Evolutionary conservation across 1,140 invertebrate species (phyloP).

Genomic region (Trialeurodes vaporariorum): DNA sequence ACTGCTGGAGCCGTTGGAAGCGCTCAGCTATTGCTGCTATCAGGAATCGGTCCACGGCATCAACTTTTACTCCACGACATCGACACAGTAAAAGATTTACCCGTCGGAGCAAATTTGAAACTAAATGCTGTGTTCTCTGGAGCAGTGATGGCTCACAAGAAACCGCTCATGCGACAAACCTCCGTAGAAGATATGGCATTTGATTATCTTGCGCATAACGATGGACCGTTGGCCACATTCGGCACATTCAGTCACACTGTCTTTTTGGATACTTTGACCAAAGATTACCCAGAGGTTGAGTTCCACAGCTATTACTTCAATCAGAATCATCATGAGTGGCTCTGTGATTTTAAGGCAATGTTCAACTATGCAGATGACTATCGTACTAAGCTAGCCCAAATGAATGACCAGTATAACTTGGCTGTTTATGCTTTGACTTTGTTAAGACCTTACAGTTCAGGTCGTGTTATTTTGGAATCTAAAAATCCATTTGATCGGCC

Average conservation of each 20-base stretch:
- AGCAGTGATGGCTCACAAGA: conserved; percentile 14
- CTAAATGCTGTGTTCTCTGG: conserved; percentile 30
- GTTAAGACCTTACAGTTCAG: conserved; percentile 67
- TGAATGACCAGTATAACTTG: background rate
- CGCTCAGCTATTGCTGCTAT: conserved; percentile 72
- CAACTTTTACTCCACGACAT: conserved; percentile 58
- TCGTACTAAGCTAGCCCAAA: background rate
- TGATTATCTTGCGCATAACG: conserved; percentile 6
- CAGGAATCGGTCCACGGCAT: conserved; percentile 64
- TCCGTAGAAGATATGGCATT: background rate
- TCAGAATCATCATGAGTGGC: conserved; percentile 1
- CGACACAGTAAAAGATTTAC: conserved; percentile 47
- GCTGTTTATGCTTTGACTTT: conserved; percentile 42
- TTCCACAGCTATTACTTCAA: conserved; percentile 8
- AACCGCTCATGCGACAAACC: conserved; percentile 23
- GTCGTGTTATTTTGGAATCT: conserved; percentile 63
- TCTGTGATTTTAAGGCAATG: background rate
- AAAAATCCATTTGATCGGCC: conserved; percentile 58
- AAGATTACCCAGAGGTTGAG: conserved; percentile 4
- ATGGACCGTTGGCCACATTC: conserved; percentile 10
- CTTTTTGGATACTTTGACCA: conserved; percentile 7
- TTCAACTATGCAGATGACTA: background rate
- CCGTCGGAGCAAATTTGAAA: conserved; percentile 52
- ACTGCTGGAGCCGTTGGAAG: conserved; percentile 66
- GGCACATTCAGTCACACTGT: conserved; percentile 12